Conservation (phyloP, 2,113 vertebrate species). For the Ginglymostoma cirratum region DNA sequence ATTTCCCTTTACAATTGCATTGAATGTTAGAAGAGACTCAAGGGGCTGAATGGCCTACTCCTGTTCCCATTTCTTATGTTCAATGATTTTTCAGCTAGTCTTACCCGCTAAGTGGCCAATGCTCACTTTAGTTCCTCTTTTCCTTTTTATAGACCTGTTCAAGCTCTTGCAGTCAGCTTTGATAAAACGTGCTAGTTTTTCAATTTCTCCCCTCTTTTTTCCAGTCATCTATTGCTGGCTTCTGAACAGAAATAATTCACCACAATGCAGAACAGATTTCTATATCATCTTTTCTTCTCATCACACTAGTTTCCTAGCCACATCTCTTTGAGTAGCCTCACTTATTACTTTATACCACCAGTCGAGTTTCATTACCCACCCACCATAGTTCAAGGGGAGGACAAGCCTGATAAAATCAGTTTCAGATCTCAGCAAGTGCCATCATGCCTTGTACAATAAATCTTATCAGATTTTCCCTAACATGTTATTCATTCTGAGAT, state of each 20-base stretch:
- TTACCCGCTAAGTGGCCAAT: too few species aligned
- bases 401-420: not conserved
- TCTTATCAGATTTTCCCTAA: not conserved
- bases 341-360: not conserved
- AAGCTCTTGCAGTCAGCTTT: too few species aligned
- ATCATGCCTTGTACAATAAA: not conserved
- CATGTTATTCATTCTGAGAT: not conserved
- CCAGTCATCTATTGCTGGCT: not conserved
- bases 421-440: not conserved
- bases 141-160: too few species aligned
- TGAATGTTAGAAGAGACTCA: too few species aligned
- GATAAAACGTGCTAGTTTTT: too few species aligned
- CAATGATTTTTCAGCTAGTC: too few species aligned
- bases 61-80: too few species aligned
- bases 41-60: too few species aligned
- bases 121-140: too few species aligned
- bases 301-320: not conserved
- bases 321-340: not conserved
- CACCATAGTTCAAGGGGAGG: not conserved
- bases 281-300: not conserved
- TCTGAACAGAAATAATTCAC: not conserved
- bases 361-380: not conserved
- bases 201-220: too few species aligned
- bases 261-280: not conserved
- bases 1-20: too few species aligned